phyloP scores from a whole-genome alignment of 2,888 invertebrate species.

The Cheilosia urbana region DNA sequence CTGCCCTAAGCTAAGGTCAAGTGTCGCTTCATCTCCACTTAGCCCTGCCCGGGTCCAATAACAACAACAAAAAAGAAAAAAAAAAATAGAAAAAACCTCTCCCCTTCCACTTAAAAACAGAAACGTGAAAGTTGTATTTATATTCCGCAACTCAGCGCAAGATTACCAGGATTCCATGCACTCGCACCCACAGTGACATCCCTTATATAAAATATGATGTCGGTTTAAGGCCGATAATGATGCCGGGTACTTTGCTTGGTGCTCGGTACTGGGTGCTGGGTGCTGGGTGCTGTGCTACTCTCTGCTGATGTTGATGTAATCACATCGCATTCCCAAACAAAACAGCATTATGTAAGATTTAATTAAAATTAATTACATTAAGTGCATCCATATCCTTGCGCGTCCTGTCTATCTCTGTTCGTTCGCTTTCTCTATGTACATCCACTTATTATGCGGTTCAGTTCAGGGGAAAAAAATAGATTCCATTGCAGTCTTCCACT shows the following conservation, averaged over 20 bases:
- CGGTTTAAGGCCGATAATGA: constrained; percentile 33
- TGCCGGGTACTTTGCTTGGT: neutral
- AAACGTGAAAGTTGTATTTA: constrained; percentile 5
- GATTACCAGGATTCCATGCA: neutral
- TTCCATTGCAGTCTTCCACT: constrained; percentile 36
- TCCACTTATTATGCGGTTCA: constrained; percentile 71
- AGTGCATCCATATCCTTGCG: constrained; percentile 73
- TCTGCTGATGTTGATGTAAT: constrained; percentile 60
- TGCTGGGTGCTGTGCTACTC: neutral
- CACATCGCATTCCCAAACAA: constrained; percentile 72
- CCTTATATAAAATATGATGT: constrained; percentile 37
- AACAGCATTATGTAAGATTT: constrained; percentile 76
- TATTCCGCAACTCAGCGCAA: neutral
- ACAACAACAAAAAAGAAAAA: neutral
- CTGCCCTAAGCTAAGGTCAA: neutral
- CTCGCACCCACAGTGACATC: neutral
- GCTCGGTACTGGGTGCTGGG: neutral
- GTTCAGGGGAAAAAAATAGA: constrained; percentile 50
- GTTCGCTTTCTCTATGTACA: constrained; percentile 19
- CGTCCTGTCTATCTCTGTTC: constrained; percentile 26
- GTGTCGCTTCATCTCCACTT: neutral
- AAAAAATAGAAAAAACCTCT: neutral
- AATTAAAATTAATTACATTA: constrained; percentile 76
- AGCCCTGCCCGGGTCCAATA: neutral
- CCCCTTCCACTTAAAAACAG: neutral